Percentiles rank a stretch among this genome's conserved stretches.
phyloP scores from a whole-genome alignment of 2,113 vertebrate species.

The Isurus oxyrinchus region DNA sequence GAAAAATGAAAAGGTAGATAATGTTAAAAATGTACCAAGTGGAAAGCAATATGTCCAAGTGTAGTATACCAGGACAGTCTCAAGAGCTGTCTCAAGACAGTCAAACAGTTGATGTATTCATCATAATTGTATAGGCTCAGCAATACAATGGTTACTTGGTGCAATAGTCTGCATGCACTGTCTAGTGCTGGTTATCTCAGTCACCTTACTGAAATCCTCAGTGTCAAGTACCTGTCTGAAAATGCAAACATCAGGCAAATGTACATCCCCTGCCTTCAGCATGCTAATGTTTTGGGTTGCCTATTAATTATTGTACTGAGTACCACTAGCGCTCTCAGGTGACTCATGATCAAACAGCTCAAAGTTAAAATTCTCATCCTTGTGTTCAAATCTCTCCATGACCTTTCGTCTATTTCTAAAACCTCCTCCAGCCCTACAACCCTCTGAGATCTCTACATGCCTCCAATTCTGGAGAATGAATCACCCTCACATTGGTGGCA shows the following conservation, averaged over 20 bases:
- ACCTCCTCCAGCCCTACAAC: neutral
- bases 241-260: neutral
- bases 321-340: too few species aligned
- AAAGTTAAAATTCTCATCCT: neutral
- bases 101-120: neutral
- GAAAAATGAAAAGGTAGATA: neutral
- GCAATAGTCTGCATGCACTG: neutral
- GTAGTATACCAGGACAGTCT: neutral
- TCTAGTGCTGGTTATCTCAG: neutral
- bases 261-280: neutral
- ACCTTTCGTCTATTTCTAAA: neutral
- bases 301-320: neutral
- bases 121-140: neutral
- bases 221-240: neutral
- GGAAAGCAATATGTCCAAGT: neutral
- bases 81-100: neutral
- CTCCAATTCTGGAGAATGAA: neutral
- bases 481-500: neutral
- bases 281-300: neutral
- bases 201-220: neutral
- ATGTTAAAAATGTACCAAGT: neutral
- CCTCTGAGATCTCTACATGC: neutral
- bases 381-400: neutral
- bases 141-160: neutral
- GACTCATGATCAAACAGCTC: neutral